These are phyloP conservation scores for Notarius quadriscutis DNA, from an alignment of 2,113 vertebrate species.

Conservation along the genomic window DNA sequence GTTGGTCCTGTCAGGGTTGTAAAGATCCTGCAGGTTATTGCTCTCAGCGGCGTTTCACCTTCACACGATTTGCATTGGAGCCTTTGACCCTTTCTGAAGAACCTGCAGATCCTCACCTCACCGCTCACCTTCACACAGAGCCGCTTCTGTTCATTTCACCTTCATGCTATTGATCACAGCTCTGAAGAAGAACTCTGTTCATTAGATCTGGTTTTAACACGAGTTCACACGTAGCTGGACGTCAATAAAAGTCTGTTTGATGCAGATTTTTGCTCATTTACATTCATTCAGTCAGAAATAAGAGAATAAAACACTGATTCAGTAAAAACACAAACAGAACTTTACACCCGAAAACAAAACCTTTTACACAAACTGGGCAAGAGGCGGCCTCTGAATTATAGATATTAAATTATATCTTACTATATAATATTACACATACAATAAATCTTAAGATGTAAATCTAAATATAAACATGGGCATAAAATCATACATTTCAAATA, in stretches of 20 bases:
- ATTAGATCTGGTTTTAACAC: background rate
- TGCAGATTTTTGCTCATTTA: background rate
- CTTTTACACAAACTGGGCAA: background rate
- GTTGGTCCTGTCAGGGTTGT: constrained; percentile 47
- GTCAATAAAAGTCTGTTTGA: background rate
- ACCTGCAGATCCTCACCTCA: constrained; percentile 11
- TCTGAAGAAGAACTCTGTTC: background rate
- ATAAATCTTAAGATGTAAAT: background rate
- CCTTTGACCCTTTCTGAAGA: constrained; percentile 34
- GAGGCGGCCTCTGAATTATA: background rate
- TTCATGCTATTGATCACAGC: background rate
- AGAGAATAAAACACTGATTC: background rate
- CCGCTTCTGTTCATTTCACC: background rate
- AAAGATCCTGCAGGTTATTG: constrained; percentile 52
- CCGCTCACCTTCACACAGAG: background rate
- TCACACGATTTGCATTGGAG: constrained; percentile 48
- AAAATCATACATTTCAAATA: background rate
- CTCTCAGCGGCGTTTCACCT: constrained; percentile 39
- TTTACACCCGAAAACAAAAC: background rate
- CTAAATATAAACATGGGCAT: background rate
- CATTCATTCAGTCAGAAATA: background rate
- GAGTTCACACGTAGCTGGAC: background rate
- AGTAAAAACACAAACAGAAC: background rate
- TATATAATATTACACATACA: background rate
- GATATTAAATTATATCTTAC: background rate